These are phyloP conservation scores for Sycobia sp. DNA, from an alignment of 1,140 invertebrate genomes.

Conservation along the genomic window DNA sequence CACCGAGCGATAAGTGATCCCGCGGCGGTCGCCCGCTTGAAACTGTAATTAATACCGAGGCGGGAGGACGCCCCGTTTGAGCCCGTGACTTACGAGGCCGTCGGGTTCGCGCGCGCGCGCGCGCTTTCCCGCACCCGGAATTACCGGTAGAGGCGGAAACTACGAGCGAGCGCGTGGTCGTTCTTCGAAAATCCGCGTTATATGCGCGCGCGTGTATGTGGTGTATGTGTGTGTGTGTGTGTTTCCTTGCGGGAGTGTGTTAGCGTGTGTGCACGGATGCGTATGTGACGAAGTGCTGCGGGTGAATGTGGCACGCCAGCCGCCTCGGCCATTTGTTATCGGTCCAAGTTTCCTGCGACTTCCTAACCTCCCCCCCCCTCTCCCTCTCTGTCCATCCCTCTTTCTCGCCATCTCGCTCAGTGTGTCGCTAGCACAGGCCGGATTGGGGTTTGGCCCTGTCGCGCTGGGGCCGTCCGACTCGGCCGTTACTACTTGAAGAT, in stretches of 20 bases:
- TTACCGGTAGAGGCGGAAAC: conserved; percentile 10
- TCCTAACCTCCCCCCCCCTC: conserved; percentile 11
- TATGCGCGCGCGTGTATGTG: no score
- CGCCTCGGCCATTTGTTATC: conserved; percentile 54
- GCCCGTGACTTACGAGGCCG: conserved; percentile 58
- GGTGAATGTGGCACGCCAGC: no score
- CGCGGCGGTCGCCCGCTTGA: conserved; percentile 49
- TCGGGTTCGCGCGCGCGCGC: background rate
- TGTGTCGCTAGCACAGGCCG: no score
- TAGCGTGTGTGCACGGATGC: no score
- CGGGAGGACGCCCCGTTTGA: conserved; percentile 58
- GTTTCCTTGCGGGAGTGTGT: no score
- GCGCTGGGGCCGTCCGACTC: no score
- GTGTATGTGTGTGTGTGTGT: no score
- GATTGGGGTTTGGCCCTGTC: no score
- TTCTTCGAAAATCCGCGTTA: no score
- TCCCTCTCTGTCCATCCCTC: background rate
- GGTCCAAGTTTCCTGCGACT: conserved; percentile 38
- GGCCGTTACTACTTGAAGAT: no score
- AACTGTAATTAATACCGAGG: conserved; percentile 62
- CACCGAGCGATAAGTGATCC: conserved; percentile 60
- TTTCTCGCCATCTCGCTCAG: background rate
- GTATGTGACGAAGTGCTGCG: no score
- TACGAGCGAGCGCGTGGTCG: background rate
- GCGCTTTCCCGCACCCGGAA: background rate